Evolutionary conservation across 2,888 invertebrate species (phyloP).

Genomic region (Drosophila kambysellisi): DNA sequence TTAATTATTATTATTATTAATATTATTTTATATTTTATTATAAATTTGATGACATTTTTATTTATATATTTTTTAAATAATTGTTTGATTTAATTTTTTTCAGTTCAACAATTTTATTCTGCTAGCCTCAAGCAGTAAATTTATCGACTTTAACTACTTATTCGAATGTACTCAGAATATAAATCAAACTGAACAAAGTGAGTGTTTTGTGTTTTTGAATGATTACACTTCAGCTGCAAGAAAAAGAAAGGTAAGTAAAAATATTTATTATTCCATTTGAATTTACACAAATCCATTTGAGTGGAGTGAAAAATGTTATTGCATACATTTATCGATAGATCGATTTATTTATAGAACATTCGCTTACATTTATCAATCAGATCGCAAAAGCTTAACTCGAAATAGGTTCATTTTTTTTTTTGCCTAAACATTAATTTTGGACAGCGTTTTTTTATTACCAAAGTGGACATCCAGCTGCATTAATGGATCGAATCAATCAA

Average conservation of each 20-base stretch:
- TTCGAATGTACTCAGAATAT: not conserved
- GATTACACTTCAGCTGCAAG: not conserved
- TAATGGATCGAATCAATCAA: slow-evolving; percentile 70
- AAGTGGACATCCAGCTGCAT: slow-evolving; percentile 44
- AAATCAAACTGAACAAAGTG: not conserved
- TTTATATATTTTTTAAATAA: not conserved
- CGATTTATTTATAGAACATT: not conserved
- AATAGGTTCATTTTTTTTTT: not conserved
- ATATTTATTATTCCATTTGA: not conserved
- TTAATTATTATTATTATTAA: no score
- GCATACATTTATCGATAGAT: not conserved
- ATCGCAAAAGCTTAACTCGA: not conserved
- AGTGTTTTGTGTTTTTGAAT: not conserved
- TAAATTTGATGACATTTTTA: not conserved
- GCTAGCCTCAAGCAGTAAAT: not conserved
- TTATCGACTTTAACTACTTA: not conserved
- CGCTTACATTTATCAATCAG: slow-evolving; percentile 37
- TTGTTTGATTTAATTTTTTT: not conserved
- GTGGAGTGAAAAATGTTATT: slow-evolving; percentile 17
- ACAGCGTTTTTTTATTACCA: not conserved
- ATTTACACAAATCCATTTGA: not conserved
- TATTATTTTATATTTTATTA: no score
- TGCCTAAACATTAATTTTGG: slow-evolving; percentile 2
- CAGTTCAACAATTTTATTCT: not conserved
- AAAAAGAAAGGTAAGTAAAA: slow-evolving; percentile 1